Base-by-base conservation (phyloP, 1,140 invertebrate genomes). In the Drosophila biarmipes region DNA sequence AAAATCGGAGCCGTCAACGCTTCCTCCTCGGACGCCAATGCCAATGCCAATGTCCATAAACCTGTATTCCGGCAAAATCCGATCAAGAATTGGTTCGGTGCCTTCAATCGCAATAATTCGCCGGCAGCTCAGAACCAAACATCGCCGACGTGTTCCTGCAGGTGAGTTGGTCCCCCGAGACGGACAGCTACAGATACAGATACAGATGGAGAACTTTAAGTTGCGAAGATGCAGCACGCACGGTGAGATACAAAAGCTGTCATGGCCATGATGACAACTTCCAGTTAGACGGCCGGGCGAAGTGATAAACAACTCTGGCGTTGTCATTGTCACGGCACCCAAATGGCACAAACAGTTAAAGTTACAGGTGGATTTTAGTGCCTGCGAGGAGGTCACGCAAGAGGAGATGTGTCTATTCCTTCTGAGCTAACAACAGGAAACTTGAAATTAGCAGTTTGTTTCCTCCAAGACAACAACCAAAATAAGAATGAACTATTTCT, bases 51-150 rank as follows among this genome's bases (percentile, higher is more conserved):
- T 56, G 75, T 48, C 55, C 69, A 64, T 52, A 90, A 90, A 91
- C 89, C 89, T 62, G 89, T 90, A 78, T 80, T 80, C 61, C 81
- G 90, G 78, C 79, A 91, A 66, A 91, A 91, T 91, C 90, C 90
- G 69, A 91, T 91, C 87, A 91, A 91, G 80, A 91, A 91, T 91
- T 91, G 90, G 90, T 90, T 91, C 76, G 86, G 86, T 55, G 63
- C 75, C 67, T 91, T 90, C 66, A 91, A 91, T 90, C 82, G 90
- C 46, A 91, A 91, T 77, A 89, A 91, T 78, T 80, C 90, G 73
- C 85, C 82, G 52, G 57, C 79, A 55, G 81, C 90, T 57, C 90
- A 90, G 59, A 84, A 90, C 64, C 75, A 90, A 84, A 81, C 81
- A 34, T 62, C 79, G 46, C 67, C 69, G 54, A 91, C 90, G 69